Base-by-base conservation (phyloP, 2,797 vertebrate species). In the Cephalopachus bancanus region DNA sequence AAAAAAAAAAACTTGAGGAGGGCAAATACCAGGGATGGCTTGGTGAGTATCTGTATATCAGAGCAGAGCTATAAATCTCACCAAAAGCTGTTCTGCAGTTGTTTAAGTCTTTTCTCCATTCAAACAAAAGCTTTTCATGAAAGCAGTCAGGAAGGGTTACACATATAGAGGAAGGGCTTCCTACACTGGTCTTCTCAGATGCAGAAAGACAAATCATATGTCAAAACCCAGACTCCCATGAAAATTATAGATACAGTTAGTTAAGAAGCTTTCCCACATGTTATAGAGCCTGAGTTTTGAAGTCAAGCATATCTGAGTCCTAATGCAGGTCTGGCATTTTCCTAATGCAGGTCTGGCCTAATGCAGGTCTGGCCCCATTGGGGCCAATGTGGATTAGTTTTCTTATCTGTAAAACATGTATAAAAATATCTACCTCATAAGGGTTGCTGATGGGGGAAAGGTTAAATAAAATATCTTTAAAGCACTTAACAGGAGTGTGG, bases 121-220 rank as follows among this genome's bases (percentile, higher is more conserved):
- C 71, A 90, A 79, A 89, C 3, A 64, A 22, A 51, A 86, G 53
- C 16, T 80, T 81, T 96, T 92, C 49, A 89, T 51, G 65, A 89
- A 79, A 49, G 44, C 93, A 76, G n/a, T 71, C 55, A 92, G 65
- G 16, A 89, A 89, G 16, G 9, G 15, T 83, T 62, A 92, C 24
- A 60, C 24, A 55, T 33, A 19, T 16, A 83, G 37, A 94, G 80
- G 59, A 90, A 94, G 72, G 30, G 57, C 88, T 92, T 95, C 60
- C 44, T 26, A 86, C 10, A 69, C 11, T 5, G 30, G 11, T 37
- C 9, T 49, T 92, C 49, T 93, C 37, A 85, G 26, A 85, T 11
- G 19, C 15, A 26, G 10, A 90, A 89, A 53, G 74, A 83, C 28
- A 81, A 94, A 59, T 15, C 59, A 7, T 19, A 83, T 7, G 80